These are phyloP conservation scores for Gasteruption jaculator DNA, from an alignment of 2,888 invertebrate genomes.

Conservation along the genomic window DNA sequence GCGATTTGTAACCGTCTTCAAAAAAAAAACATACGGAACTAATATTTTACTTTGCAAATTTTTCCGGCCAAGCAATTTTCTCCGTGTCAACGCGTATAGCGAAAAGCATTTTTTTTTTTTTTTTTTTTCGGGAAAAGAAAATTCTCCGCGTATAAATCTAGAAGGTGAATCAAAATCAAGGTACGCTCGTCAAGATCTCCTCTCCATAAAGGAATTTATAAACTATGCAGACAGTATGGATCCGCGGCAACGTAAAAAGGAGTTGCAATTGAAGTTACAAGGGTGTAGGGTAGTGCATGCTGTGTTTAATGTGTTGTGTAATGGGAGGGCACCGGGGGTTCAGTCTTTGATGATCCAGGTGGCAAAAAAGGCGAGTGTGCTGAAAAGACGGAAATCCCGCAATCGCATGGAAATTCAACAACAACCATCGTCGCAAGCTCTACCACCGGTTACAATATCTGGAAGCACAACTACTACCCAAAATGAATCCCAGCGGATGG, in stretches of 20 bases:
- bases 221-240: too few relatives aligned
- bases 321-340: slow-evolving; percentile 54
- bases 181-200: too few relatives aligned
- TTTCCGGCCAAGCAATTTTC: too few relatives aligned
- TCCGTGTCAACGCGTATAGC: too few relatives aligned
- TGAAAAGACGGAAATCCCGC: slow-evolving; percentile 66
- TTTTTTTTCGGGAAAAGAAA: too few relatives aligned
- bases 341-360: slow-evolving; percentile 70
- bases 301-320: slow-evolving; percentile 48
- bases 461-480: slow-evolving; percentile 27
- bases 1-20: too few relatives aligned
- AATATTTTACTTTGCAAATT: too few relatives aligned
- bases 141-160: too few relatives aligned
- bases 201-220: too few relatives aligned
- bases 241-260: slow-evolving; percentile 10
- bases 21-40: too few relatives aligned
- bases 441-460: slow-evolving; percentile 33
- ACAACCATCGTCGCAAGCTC: slow-evolving; percentile 27
- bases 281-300: slow-evolving; percentile 42
- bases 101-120: too few relatives aligned
- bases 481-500: slow-evolving; percentile 47
- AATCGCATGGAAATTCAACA: slow-evolving; percentile 61
- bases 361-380: slow-evolving; percentile 69
- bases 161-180: too few relatives aligned
- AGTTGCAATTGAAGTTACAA: not conserved